These are phyloP conservation scores for Tricholauxania praeusta DNA, from an alignment of 2,888 invertebrate species.

Conservation along the genomic window DNA sequence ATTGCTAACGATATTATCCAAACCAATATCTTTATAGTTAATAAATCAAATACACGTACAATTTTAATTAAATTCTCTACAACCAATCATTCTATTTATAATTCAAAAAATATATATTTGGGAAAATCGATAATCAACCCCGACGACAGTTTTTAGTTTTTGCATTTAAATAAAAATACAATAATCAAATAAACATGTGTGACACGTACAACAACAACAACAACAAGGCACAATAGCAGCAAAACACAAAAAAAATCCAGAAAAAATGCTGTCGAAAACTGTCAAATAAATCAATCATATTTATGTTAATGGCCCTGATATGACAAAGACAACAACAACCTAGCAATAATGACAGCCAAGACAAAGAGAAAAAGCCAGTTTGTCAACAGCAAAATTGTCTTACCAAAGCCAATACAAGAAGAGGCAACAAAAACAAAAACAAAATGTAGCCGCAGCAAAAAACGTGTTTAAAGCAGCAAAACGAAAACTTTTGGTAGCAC, in stretches of 20 bases:
- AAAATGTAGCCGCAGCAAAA: not conserved
- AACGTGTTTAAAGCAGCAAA: conserved; percentile 10
- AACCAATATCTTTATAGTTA: no score
- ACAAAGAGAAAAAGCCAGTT: not conserved
- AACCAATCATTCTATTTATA: no score
- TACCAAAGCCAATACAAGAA: conserved; percentile 26
- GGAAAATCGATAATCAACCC: no score
- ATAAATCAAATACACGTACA: no score
- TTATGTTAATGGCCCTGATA: conserved; percentile 59
- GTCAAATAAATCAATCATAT: conserved; percentile 66
- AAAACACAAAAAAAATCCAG: no score
- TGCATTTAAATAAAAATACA: no score
- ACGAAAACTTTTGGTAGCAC: not conserved
- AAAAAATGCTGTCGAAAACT: conserved; percentile 59
- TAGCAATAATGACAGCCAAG: not conserved
- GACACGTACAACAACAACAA: conserved; percentile 52
- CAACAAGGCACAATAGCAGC: conserved; percentile 21
- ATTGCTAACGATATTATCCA: no score
- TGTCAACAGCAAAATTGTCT: not conserved
- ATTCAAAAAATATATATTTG: no score
- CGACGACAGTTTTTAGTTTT: no score
- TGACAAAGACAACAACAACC: conserved; percentile 19
- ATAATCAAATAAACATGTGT: conserved; percentile 45
- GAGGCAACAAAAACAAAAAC: conserved; percentile 1
- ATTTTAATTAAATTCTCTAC: no score